Percentiles rank a stretch among this genome's conserved stretches.
These are phyloP conservation scores for Nannospalax galili DNA, from an alignment of 2,113 vertebrate species.

Conservation along the genomic window DNA sequence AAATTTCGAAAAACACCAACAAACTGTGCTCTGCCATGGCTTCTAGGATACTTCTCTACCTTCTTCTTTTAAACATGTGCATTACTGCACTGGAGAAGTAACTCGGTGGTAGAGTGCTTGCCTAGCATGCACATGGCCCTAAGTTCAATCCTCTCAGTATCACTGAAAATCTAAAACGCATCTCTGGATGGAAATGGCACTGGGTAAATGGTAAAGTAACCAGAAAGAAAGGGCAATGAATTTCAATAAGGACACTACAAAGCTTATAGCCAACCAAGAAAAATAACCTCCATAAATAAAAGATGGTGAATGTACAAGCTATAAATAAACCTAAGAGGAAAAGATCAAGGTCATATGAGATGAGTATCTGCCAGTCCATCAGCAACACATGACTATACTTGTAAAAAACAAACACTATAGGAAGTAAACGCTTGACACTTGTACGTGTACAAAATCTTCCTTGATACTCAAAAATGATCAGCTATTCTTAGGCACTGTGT, in stretches of 20 bases:
- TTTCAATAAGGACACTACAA: slow-evolving; percentile 57
- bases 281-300: slow-evolving; percentile 75
- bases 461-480: background rate
- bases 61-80: background rate
- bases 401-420: slow-evolving; percentile 42
- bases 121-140: background rate
- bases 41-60: background rate
- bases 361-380: slow-evolving; percentile 42
- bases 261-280: slow-evolving; percentile 62
- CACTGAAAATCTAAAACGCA: background rate
- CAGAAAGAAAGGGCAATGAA: slow-evolving; percentile 39
- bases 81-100: background rate
- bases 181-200: background rate
- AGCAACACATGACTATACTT: background rate
- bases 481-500: background rate
- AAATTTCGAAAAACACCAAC: slow-evolving; percentile 41
- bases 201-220: slow-evolving; percentile 47
- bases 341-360: slow-evolving; percentile 67
- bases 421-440: background rate
- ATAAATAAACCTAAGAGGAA: slow-evolving; percentile 71
- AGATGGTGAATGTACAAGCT: slow-evolving; percentile 62
- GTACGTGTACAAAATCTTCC: background rate
- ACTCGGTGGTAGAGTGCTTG: background rate
- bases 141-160: too few species aligned
- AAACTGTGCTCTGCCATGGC: background rate